Conservation (phyloP, 2,888 invertebrate genomes). For the Melanostoma mellinum region DNA sequence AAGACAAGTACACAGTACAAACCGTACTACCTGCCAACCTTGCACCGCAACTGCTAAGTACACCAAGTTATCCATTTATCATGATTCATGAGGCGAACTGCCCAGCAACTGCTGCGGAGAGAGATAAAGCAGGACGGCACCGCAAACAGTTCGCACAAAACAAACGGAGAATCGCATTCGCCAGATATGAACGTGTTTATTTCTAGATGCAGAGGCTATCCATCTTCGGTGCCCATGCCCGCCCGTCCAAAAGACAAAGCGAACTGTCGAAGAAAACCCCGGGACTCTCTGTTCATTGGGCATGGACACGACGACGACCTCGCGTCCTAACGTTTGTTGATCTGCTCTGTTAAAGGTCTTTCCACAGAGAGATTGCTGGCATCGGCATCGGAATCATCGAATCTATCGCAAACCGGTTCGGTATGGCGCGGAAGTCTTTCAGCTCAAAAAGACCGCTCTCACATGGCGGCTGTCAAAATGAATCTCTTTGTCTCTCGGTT, state of each 20-base stretch:
- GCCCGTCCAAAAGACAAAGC: conserved; percentile 52
- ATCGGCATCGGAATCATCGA: not conserved
- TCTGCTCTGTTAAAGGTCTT: conserved; percentile 60
- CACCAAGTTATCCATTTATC: conserved; percentile 53
- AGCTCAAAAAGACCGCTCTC: conserved; percentile 52
- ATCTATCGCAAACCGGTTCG: conserved; percentile 45
- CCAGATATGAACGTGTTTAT: conserved; percentile 26
- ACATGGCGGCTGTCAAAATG: conserved; percentile 55
- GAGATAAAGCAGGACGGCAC: conserved; percentile 52
- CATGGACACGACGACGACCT: conserved; percentile 42
- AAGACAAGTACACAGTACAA: conserved; percentile 35
- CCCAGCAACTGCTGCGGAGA: conserved; percentile 28
- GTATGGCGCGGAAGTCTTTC: conserved; percentile 58
- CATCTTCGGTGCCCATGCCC: conserved; percentile 35
- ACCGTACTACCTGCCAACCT: conserved; percentile 16
- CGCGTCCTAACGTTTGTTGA: conserved; percentile 43
- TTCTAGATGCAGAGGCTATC: conserved; percentile 40
- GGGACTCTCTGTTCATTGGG: conserved; percentile 14
- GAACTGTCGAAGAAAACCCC: conserved; percentile 48
- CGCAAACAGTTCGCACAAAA: conserved; percentile 60
- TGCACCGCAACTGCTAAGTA: not conserved
- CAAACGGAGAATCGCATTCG: conserved; percentile 56
- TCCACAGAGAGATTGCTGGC: conserved; percentile 11
- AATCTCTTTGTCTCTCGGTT: conserved; percentile 51
- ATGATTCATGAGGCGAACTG: conserved; percentile 48